Conservation (phyloP, 1,140 invertebrate species). For the Drosophila biarmipes region DNA sequence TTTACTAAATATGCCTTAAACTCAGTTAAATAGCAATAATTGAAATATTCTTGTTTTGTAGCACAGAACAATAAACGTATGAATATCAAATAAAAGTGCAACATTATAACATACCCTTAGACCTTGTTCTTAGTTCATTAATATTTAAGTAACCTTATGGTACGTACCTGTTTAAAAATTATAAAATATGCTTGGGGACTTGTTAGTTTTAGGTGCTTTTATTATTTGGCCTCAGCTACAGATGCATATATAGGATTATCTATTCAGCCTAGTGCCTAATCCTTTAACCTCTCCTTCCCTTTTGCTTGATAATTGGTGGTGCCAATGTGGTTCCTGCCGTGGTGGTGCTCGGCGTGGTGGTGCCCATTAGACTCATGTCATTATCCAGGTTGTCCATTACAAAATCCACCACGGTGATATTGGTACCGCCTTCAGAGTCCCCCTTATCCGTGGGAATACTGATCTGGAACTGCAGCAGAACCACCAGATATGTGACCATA, state of each 20-base stretch:
- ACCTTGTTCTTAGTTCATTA: background rate
- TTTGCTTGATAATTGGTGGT: constrained; percentile 25
- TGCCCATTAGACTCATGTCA: constrained; percentile 60
- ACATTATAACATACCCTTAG: background rate
- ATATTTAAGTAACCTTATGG: too few relatives aligned
- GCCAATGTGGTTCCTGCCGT: constrained; percentile 21
- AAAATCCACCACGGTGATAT: constrained; percentile 63
- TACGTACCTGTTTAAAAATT: background rate
- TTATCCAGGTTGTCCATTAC: constrained; percentile 65
- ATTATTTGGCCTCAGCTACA: constrained; percentile 29
- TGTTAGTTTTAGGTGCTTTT: constrained; percentile 20
- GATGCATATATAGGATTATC: background rate
- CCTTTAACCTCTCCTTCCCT: constrained; percentile 54
- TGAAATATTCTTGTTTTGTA: constrained; percentile 5
- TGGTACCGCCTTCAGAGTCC: constrained; percentile 37
- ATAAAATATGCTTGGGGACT: background rate
- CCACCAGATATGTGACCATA: constrained; percentile 89
- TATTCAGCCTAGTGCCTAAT: constrained; percentile 10
- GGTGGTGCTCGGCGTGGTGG: constrained; percentile 23
- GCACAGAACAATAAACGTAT: constrained; percentile 11
- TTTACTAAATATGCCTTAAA: constrained; percentile 19
- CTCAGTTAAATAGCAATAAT: constrained; percentile 2
- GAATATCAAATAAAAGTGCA: constrained; percentile 30
- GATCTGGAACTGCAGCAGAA: constrained; percentile 89
- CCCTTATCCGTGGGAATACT: constrained; percentile 86